Evolutionary conservation across 2,888 invertebrate species (phyloP).

Genomic region (Oxyteleia sp.): DNA sequence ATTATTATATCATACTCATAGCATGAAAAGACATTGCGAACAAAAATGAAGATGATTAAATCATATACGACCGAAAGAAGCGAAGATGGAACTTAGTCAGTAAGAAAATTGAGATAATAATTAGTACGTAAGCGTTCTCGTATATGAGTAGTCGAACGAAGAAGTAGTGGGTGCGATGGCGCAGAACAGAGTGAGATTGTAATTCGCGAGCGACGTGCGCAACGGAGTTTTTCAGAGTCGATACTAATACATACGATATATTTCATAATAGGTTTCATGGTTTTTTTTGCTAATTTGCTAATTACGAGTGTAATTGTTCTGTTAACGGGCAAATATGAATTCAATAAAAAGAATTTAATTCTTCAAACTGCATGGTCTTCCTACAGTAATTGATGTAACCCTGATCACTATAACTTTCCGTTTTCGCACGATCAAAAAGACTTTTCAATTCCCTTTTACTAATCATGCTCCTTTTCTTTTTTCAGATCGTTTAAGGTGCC

Average conservation of each 20-base stretch:
- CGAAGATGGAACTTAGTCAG: constrained; percentile 22
- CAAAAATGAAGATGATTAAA: not conserved
- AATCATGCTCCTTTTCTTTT: constrained; percentile 36
- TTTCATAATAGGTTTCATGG: no score
- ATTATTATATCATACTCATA: constrained; percentile 9
- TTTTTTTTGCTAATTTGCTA: constrained; percentile 79
- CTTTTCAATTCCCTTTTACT: no score
- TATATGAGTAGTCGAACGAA: constrained; percentile 24
- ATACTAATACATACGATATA: constrained; percentile 66
- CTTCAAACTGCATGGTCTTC: constrained; percentile 73
- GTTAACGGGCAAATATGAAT: constrained; percentile 79
- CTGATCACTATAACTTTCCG: no score
- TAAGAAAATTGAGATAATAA: constrained; percentile 86
- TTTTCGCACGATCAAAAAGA: no score
- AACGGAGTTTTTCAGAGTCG: constrained; percentile 30
- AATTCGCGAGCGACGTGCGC: not conserved
- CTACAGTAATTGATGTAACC: constrained; percentile 21
- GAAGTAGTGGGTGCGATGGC: constrained; percentile 23
- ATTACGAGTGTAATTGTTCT: constrained; percentile 83
- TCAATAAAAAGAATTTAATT: constrained; percentile 86
- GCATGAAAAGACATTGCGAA: no score
- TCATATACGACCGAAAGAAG: not conserved
- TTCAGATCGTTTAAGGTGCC: constrained; percentile 76
- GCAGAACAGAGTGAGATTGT: constrained; percentile 46
- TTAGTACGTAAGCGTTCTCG: constrained; percentile 85